Percentiles rank a stretch among this genome's conserved stretches.
Evolutionary conservation across 2,113 vertebrate genomes (phyloP).

Genomic region (Tachycineta bicolor): DNA sequence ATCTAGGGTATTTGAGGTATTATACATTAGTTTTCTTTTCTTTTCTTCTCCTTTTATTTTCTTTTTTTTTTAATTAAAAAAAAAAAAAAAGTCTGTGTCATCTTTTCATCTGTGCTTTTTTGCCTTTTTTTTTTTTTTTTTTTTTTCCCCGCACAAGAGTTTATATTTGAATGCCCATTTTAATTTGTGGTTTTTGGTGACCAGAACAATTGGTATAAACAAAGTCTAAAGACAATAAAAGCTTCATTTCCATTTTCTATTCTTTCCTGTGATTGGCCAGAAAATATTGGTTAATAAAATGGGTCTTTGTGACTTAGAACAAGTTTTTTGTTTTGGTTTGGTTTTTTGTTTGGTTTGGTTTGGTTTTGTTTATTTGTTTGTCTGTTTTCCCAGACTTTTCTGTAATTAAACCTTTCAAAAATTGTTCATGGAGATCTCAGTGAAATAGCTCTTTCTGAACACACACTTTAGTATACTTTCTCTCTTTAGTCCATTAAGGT

Average conservation of each 20-base stretch:
- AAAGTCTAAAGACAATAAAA: neutral
- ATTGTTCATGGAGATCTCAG: neutral
- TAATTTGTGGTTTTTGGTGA: neutral
- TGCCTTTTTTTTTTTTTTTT: neutral
- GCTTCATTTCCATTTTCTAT: neutral
- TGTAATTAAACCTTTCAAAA: neutral
- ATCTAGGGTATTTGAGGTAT: neutral
- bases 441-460: neutral
- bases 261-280: neutral
- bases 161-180: neutral
- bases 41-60: neutral
- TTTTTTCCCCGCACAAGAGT: neutral
- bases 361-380: no score
- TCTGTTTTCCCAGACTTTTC: neutral
- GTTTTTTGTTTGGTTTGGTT: no score
- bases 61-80: no score
- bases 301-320: neutral
- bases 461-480: neutral
- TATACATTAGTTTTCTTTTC: neutral
- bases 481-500: neutral
- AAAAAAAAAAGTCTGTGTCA: neutral
- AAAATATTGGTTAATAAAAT: neutral
- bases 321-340: neutral
- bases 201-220: neutral
- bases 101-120: neutral